Percentiles rank a stretch among this genome's conserved stretches.
Conservation (phyloP, 37 sponge, comb jelly and placozoan genomes). For the Aphrocallistes beatrix region DNA sequence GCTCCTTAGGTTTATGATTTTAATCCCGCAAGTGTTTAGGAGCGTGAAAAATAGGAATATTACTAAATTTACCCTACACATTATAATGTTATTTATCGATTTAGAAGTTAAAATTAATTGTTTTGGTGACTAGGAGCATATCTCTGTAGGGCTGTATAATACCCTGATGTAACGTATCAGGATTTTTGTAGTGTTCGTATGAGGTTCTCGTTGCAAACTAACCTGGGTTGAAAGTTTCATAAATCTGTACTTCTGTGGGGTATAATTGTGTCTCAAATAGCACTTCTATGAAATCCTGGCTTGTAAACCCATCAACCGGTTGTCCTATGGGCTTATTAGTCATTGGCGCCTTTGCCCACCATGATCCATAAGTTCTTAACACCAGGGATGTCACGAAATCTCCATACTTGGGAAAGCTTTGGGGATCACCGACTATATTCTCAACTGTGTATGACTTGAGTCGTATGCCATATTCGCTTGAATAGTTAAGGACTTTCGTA, state of each 20-base stretch:
- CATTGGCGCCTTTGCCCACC: background rate
- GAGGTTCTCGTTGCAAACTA: no score
- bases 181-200: no score
- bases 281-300: constrained; percentile 3
- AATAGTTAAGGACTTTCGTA: background rate
- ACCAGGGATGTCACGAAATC: background rate
- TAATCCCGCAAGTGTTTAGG: no score
- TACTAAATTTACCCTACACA: no score
- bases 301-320: background rate
- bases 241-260: background rate
- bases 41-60: no score
- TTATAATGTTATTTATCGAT: no score
- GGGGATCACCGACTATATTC: background rate
- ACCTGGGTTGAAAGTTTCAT: constrained; percentile 8
- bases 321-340: background rate
- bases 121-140: no score
- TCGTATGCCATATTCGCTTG: background rate
- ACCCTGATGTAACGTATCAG: no score
- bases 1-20: no score
- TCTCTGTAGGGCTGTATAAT: no score
- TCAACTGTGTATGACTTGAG: background rate
- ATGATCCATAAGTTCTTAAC: background rate
- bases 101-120: no score
- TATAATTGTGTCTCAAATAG: background rate
- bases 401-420: background rate